A percentile compares a stretch with the other conserved stretches of the same genome.
These are phyloP conservation scores for Chrysotoxum bicinctum DNA, from an alignment of 2,888 invertebrate genomes.

Conservation along the genomic window DNA sequence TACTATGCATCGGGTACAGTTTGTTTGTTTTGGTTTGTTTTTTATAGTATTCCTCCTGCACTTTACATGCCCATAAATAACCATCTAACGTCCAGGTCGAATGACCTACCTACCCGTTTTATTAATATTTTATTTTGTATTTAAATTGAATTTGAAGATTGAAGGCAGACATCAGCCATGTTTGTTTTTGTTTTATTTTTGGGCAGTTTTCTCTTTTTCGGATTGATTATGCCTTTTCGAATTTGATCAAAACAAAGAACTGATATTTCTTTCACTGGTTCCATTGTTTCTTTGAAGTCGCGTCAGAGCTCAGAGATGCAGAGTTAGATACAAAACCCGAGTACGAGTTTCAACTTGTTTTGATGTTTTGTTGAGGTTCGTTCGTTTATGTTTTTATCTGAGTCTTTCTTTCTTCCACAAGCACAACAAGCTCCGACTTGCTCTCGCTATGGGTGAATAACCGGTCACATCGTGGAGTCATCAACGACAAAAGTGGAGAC, in stretches of 20 bases:
- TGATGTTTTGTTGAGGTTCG: conserved; percentile 47
- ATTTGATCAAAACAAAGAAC: conserved; percentile 60
- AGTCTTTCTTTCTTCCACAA: conserved; percentile 47
- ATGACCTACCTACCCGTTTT: conserved; percentile 57
- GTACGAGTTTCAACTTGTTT: conserved; percentile 40
- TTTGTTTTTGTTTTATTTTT: conserved; percentile 47
- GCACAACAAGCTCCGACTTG: conserved; percentile 18
- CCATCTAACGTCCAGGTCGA: conserved; percentile 13
- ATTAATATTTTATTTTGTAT: conserved; percentile 25
- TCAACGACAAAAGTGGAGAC: conserved; percentile 56
- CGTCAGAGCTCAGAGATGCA: neutral
- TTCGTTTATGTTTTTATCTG: conserved; percentile 59
- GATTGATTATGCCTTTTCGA: too few relatives aligned
- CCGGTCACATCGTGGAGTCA: conserved; percentile 66
- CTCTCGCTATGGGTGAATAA: conserved; percentile 69
- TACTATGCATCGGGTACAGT: conserved; percentile 9
- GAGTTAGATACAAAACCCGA: conserved; percentile 17
- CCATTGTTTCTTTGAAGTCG: conserved; percentile 7
- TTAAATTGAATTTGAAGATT: neutral
- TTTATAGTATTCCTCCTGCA: conserved; percentile 13
- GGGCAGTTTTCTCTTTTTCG: conserved; percentile 49
- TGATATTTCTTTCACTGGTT: neutral
- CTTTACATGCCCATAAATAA: conserved; percentile 11
- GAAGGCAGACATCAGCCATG: conserved; percentile 10
- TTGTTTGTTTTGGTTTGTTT: neutral